phyloP scores from a whole-genome alignment of 35 echinoderm and acorn worm genomes.

The Apostichopus parvimensis region DNA sequence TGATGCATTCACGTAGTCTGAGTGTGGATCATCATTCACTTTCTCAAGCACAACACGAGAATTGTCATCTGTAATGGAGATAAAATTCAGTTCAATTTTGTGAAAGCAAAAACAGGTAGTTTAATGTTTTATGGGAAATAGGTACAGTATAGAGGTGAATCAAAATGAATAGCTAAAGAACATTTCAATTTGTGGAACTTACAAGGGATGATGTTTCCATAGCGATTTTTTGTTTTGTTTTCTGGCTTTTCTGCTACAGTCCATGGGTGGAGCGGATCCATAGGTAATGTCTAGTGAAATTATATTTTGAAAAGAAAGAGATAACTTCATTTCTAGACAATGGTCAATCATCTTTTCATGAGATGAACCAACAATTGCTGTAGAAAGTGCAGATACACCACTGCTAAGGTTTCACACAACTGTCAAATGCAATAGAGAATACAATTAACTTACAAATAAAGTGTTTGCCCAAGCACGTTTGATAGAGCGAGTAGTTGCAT shows the following conservation, averaged over 20 bases:
- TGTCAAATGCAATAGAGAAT: background rate
- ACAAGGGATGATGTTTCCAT: constrained; percentile 77
- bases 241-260: constrained; percentile 71
- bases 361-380: background rate
- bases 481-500: background rate
- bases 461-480: background rate
- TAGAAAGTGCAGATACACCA: background rate
- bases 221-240: constrained; percentile 74
- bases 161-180: background rate
- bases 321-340: background rate
- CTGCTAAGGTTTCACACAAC: background rate
- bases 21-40: background rate
- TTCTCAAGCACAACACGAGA: background rate
- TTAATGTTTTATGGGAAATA: background rate
- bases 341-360: no score
- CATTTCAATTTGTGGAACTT: constrained; percentile 16
- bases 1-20: constrained; percentile 3
- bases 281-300: constrained; percentile 60
- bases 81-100: no score
- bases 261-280: constrained; percentile 65
- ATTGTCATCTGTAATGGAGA: no score
- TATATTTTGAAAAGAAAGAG: background rate
- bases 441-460: background rate
- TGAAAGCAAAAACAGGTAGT: no score
- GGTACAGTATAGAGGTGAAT: background rate